A percentile compares a stretch with the other conserved stretches of the same genome.
phyloP scores from a whole-genome alignment of 2,888 invertebrate species.

The Dicranocentrus wangi region DNA sequence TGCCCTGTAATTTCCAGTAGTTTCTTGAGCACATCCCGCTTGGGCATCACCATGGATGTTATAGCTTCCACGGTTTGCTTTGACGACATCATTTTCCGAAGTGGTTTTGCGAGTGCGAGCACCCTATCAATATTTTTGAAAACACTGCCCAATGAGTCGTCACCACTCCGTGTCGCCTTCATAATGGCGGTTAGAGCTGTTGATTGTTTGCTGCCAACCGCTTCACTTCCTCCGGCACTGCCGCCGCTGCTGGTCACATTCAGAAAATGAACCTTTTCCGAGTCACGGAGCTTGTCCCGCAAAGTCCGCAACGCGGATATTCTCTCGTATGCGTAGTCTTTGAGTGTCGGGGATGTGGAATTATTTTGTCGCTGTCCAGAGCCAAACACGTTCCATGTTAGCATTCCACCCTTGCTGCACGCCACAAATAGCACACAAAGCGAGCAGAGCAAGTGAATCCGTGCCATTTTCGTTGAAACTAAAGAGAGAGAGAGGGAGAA shows the following conservation, averaged over 20 bases:
- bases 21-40: constrained; percentile 57
- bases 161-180: constrained; percentile 1
- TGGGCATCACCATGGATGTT: constrained; percentile 55
- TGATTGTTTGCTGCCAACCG: not conserved
- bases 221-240: not conserved
- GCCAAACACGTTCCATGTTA: constrained; percentile 37
- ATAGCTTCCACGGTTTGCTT: constrained; percentile 46
- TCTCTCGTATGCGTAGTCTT: constrained; percentile 62
- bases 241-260: not conserved
- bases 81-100: constrained; percentile 42
- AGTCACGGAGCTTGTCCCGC: constrained; percentile 52
- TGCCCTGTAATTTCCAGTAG: constrained; percentile 66
- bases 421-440: constrained; percentile 26
- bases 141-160: constrained; percentile 39
- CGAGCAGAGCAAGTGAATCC: not conserved
- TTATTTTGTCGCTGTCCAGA: constrained; percentile 11
- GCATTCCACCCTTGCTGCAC: constrained; percentile 14
- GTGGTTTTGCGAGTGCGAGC: constrained; percentile 23
- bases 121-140: constrained; percentile 42
- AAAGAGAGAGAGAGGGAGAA: too few species aligned
- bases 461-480: constrained; percentile 10
- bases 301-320: constrained; percentile 62
- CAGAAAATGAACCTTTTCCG: constrained; percentile 13
- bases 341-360: constrained; percentile 14
- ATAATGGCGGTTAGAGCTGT: not conserved